Evolutionary conservation across 2,797 vertebrate species (phyloP).

Genomic region (Pangasius larnaudii): DNA sequence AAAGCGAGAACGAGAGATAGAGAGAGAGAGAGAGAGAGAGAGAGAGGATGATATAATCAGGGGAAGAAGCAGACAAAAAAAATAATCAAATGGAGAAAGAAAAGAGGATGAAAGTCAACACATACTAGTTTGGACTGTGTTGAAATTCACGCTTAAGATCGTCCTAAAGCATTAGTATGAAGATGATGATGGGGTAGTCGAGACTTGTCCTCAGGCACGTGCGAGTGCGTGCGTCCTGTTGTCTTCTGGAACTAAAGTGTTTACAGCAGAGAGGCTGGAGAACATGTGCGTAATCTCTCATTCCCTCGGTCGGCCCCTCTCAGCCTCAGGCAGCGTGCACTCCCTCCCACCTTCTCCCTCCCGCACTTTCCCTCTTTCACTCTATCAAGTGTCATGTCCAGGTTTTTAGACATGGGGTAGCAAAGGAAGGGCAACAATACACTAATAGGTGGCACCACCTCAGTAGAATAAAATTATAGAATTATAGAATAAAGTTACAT

Average conservation of each 20-base stretch:
- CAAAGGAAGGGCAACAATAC: background rate
- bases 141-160: background rate
- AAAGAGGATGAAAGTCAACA: background rate
- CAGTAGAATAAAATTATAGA: background rate
- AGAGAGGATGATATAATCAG: background rate
- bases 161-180: background rate
- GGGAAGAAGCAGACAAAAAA: background rate
- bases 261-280: constrained; percentile 71
- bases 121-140: background rate
- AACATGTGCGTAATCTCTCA: constrained; percentile 59
- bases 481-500: background rate
- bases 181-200: constrained; percentile 6
- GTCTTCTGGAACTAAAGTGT: constrained; percentile 62
- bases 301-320: constrained; percentile 4
- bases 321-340: background rate
- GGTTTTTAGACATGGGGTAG: background rate
- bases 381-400: constrained; percentile 5
- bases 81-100: background rate
- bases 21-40: background rate
- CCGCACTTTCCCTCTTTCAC: background rate
- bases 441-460: background rate
- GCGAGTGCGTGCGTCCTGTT: constrained; percentile 44
- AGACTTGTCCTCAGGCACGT: background rate
- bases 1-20: background rate
- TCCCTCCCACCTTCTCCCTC: background rate